phyloP scores from a whole-genome alignment of 2,113 vertebrate genomes.

The Tetrao urogallus region DNA sequence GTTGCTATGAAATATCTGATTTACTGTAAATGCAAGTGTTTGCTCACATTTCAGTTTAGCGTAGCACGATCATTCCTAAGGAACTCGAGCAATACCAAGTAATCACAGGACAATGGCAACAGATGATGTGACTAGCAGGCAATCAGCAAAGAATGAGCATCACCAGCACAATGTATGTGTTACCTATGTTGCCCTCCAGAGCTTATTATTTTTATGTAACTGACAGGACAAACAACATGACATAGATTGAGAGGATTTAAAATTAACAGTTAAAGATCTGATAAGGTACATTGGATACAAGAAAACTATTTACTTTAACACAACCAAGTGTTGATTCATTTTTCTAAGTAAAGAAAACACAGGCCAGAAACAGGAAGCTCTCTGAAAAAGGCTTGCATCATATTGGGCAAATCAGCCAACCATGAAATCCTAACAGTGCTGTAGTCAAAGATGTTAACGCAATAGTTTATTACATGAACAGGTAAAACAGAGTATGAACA shows the following conservation, averaged over 20 bases:
- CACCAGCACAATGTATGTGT: accelerated
- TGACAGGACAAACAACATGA: neutral
- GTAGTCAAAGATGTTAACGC: neutral
- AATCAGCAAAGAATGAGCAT: neutral
- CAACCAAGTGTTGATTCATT: neutral
- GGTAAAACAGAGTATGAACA: neutral
- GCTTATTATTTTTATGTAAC: neutral
- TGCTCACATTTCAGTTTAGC: neutral
- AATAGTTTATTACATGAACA: neutral
- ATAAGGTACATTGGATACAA: neutral
- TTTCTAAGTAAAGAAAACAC: neutral
- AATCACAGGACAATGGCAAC: neutral
- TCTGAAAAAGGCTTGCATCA: neutral
- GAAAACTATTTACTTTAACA: neutral
- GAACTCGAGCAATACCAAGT: neutral
- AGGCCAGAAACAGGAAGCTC: neutral
- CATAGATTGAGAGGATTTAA: neutral
- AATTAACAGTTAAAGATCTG: neutral
- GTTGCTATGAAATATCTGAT: neutral
- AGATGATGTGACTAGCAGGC: neutral
- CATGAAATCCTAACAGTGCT: neutral
- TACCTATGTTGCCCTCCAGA: neutral
- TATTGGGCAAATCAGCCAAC: neutral
- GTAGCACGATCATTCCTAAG: neutral
- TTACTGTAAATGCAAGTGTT: neutral